Evolutionary conservation across 2,113 vertebrate species (phyloP).

Genomic region (Puma concolor): DNA sequence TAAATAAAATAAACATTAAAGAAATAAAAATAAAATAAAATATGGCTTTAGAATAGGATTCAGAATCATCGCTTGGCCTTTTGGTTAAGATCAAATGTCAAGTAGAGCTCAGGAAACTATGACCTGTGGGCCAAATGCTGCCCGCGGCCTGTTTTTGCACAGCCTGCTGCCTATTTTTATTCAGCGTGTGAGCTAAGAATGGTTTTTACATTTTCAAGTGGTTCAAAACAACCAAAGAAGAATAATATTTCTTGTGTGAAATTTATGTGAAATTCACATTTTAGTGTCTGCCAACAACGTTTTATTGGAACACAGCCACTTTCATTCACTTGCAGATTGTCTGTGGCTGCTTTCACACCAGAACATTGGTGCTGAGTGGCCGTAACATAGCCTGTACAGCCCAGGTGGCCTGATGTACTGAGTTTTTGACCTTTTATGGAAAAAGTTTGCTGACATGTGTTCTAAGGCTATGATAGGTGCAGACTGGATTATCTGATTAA

Average conservation of each 20-base stretch:
- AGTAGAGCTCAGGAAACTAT: background rate
- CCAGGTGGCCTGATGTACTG: rapidly evolving
- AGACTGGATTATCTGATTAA: background rate
- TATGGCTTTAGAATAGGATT: background rate
- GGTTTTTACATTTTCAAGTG: conserved; percentile 1
- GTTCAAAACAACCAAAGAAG: background rate
- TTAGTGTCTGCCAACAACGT: background rate
- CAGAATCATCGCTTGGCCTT: background rate
- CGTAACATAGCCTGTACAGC: rapidly evolving
- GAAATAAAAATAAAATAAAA: background rate
- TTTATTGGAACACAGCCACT: rapidly evolving
- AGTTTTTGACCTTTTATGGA: background rate
- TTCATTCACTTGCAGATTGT: no score
- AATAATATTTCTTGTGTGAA: background rate
- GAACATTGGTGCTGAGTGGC: rapidly evolving
- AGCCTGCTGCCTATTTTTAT: background rate
- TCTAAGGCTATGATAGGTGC: background rate
- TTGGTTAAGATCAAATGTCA: background rate
- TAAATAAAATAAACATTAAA: no score
- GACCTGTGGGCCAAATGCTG: background rate
- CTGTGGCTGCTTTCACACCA: background rate
- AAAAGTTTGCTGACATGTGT: background rate
- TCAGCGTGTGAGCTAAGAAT: background rate
- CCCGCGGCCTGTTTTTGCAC: background rate
- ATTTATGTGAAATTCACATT: background rate